Evolutionary conservation across 2,888 invertebrate species (phyloP), one percentile per base, ranked within the genome.

Genomic region (Drosophila pseudotalamancana): DNA sequence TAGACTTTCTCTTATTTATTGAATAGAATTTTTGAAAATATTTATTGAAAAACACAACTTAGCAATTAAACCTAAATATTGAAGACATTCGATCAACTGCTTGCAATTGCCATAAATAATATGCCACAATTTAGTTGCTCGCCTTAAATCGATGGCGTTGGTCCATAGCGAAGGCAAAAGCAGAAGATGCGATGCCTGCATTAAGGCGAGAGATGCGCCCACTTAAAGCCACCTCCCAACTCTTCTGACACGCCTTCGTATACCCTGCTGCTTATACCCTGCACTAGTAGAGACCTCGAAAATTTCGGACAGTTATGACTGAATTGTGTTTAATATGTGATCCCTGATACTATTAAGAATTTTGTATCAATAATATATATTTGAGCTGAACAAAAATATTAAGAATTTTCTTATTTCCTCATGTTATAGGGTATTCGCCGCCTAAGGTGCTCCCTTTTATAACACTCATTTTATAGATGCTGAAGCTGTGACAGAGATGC

Each of bases 71-170:
- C 16, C 1, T 6, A 11, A 39, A 19, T 19, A 45, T 42, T 55
- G 23, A 23, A 37, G 6, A 12, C 14, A 18, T 6, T 61, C 16
- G 18, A 32, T 6, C 27, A 53, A 6, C 21, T 48, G 34, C 23
- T 9, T 23, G 59, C 50, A 51, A 55, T 48, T 49, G 75, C 48
- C 72, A 86, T 86, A 79, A 72, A 76, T 83, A 83, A 76, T 72
- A 65, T 67, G 67, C 65, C 63, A 68, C 53, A 72, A 67, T 76
- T 69, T 72, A 66, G 64, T 67, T 65, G 66, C 71, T 78, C 79
- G 66, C 78, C 78, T 78, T 71, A 82, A 68, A 71, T 51, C 59
- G 35, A 57, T 27, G 42, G n/a, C n/a, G n/a, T n/a, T n/a, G n/a
- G n/a, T n/a, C 53, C 54, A 42, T 14, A 46, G 43, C 27, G 27